Evolutionary conservation across 2,888 invertebrate genomes (phyloP), one percentile per base, ranked within the genome.

Genomic region (Rhagophthalmus giganteus): DNA sequence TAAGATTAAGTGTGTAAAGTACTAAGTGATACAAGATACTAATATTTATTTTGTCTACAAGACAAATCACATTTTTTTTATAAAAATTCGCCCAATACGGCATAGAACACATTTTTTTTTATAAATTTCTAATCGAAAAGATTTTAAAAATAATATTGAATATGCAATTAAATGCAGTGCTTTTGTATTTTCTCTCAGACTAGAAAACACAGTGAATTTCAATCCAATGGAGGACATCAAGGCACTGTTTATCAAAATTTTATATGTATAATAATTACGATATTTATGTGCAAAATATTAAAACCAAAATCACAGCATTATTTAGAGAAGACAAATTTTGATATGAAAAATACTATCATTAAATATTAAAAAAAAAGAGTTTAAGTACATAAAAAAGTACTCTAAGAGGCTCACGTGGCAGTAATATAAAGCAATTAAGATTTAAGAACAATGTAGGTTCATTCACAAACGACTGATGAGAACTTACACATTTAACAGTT

Each of bases 21-120:
- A 45, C 51, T 48, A 40, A 40, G 45, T 35, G 39, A 55, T 39
- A 49, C 27, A 37, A 56, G 32, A 45, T 34, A 44, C 47, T 49
- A 56, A 46, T 37, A 47, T 53, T 44, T 56, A 56, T 55, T 54
- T 56, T 56, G 54, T 56, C 55, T 47, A 45, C 41, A 45, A 32
- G 49, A 54, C 56, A 56, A 56, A 56, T 56, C 48, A 56, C 49
- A 54, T 35, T 39, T 25, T 12, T 20, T 16, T 40, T 35, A 24
- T 27, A 47, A 38, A n/a, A 38, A 39, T 32, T 39, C n/a, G 26
- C 16, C 31, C 41, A 41, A 38, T 54, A 50, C 52, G 47, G 54
- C 55, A 37, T 42, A 44, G 34, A 41, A 13, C 14, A 26, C 25
- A 11, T 40, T 38, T 9, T n/a, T n/a, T n/a, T n/a, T 38, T 15